These are phyloP conservation scores for Planiliza haematocheilus DNA, from an alignment of 2,113 vertebrate genomes.

Conservation along the genomic window DNA sequence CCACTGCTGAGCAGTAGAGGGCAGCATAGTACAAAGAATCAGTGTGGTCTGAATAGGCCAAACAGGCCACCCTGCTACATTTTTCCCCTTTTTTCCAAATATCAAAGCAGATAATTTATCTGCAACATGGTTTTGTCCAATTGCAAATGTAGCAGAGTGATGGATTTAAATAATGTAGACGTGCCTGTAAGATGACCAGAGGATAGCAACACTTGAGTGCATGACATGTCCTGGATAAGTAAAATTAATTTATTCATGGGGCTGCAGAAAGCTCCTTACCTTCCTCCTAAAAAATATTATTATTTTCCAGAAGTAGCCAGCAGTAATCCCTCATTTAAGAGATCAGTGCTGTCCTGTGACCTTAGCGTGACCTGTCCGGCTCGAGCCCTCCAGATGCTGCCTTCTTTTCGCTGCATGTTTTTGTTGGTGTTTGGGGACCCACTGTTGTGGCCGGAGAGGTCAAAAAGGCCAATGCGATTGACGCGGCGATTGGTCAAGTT, in stretches of 20 bases:
- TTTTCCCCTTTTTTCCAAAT: not conserved
- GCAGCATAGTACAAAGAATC: slow-evolving; percentile 67
- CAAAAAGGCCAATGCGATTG: slow-evolving; percentile 65
- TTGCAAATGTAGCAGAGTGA: not conserved
- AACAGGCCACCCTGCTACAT: not conserved
- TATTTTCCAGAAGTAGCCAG: not conserved
- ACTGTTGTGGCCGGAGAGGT: slow-evolving; percentile 57
- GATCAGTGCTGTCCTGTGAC: slow-evolving; percentile 21
- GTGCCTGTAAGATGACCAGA: not conserved
- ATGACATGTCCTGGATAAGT: not conserved
- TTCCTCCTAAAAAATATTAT: not conserved
- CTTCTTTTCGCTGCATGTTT: slow-evolving; percentile 24
- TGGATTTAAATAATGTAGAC: not conserved
- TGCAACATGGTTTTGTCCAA: not conserved
- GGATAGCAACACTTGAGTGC: not conserved
- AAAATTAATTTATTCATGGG: not conserved
- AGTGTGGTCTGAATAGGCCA: not conserved
- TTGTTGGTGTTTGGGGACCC: slow-evolving; percentile 36
- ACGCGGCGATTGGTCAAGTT: slow-evolving; percentile 55
- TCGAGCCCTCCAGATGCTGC: slow-evolving; percentile 22
- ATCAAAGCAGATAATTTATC: not conserved
- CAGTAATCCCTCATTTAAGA: no score
- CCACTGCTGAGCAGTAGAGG: slow-evolving; percentile 69
- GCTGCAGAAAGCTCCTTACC: not conserved
- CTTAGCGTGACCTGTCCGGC: slow-evolving; percentile 40